Percentiles rank a stretch among this genome's conserved stretches.
Evolutionary conservation across 1,140 invertebrate genomes (phyloP).

Genomic region (Hyphantria cunea): DNA sequence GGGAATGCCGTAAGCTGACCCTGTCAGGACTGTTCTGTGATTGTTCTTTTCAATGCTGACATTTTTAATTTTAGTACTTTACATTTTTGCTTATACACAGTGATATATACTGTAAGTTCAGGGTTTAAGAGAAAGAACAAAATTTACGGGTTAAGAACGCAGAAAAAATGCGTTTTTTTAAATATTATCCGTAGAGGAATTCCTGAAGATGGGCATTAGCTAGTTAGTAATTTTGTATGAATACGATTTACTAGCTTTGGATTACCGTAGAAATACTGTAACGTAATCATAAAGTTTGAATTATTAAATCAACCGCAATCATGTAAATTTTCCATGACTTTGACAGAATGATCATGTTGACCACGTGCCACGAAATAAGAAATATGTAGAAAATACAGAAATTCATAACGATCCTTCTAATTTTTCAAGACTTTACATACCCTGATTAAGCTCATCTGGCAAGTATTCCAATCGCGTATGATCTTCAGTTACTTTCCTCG

Average conservation of each 20-base stretch:
- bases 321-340: not conserved
- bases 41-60: no score
- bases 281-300: no score
- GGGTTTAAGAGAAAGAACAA: not conserved
- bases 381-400: no score
- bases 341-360: not conserved
- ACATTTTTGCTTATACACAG: no score
- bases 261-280: no score
- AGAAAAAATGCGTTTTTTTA: constrained; percentile 7
- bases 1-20: no score
- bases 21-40: no score
- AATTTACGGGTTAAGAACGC: constrained; percentile 7
- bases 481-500: constrained; percentile 44
- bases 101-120: no score
- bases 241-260: constrained; percentile 23
- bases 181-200: constrained; percentile 2
- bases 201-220: constrained; percentile 3
- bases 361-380: no score
- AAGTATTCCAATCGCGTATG: constrained; percentile 36
- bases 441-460: not conserved
- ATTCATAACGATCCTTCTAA: not conserved
- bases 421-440: constrained; percentile 2
- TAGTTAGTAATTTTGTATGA: constrained; percentile 3
- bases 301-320: no score
- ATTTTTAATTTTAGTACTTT: no score